phyloP scores from a whole-genome alignment of 2,113 vertebrate species.

The Mastomys natalensis region DNA sequence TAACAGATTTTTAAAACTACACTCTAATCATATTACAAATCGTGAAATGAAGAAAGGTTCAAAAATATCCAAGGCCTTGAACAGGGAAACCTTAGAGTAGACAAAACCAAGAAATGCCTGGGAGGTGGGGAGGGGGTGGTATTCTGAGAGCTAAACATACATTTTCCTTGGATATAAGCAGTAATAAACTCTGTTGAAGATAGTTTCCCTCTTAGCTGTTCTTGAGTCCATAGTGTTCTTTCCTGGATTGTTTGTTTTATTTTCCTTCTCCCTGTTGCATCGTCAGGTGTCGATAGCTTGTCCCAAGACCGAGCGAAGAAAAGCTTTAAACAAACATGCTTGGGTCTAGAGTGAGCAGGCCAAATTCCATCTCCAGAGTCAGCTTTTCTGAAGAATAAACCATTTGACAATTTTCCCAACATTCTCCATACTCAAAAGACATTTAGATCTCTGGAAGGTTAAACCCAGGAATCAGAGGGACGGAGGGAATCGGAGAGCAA shows the following conservation, averaged over 20 bases:
- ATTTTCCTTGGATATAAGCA: not conserved
- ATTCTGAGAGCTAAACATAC: not conserved
- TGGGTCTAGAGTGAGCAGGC: not conserved
- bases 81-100: not conserved
- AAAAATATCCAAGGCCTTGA: not conserved
- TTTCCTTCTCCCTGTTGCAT: not conserved
- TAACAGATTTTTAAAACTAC: not conserved
- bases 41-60: not conserved
- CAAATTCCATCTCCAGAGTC: not conserved
- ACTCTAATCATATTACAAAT: not conserved
- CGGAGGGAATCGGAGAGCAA: not conserved
- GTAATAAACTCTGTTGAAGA: not conserved
- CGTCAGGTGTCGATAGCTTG: not conserved
- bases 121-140: not conserved
- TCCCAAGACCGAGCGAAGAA: not conserved
- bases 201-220: not conserved
- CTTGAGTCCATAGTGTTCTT: not conserved
- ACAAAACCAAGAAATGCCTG: not conserved
- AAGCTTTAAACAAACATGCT: not conserved
- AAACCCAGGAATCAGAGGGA: not conserved
- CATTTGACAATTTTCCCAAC: not conserved
- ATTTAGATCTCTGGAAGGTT: not conserved
- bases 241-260: not conserved
- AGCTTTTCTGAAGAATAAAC: not conserved
- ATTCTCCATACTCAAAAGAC: not conserved